phyloP scores from a whole-genome alignment of 2,888 invertebrate species.

The Tridacna gigas region DNA sequence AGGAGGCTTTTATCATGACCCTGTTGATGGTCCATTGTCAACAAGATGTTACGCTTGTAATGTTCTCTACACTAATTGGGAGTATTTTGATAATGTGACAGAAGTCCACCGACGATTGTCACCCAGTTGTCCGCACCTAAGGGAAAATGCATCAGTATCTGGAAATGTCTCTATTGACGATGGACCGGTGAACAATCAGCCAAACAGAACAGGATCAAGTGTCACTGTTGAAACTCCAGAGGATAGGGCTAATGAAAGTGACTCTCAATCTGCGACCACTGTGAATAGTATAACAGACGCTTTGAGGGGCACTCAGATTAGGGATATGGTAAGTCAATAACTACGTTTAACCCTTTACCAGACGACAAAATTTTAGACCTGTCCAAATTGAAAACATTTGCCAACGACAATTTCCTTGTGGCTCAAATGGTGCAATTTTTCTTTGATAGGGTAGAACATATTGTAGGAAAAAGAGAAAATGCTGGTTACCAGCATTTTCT shows the following conservation, averaged over 20 bases:
- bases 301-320: neutral
- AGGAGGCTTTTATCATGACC: constrained; percentile 19
- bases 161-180: too few species aligned
- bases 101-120: constrained; percentile 54
- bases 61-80: constrained; percentile 31
- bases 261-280: neutral
- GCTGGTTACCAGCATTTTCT: too few species aligned
- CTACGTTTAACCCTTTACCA: too few species aligned
- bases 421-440: too few species aligned
- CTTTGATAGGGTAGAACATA: too few species aligned
- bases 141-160: neutral
- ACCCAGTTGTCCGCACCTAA: constrained; percentile 53
- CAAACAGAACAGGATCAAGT: neutral
- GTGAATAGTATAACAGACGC: neutral
- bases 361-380: neutral
- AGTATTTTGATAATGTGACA: constrained; percentile 47
- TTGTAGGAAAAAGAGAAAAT: too few species aligned
- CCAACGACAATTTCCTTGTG: too few species aligned
- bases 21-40: constrained; percentile 36
- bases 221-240: neutral
- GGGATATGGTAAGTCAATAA: neutral
- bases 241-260: neutral
- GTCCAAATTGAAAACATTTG: too few species aligned
- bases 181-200: too few species aligned
- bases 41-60: constrained; percentile 42